Evolutionary conservation across 1,140 invertebrate species (phyloP).

Genomic region (Cataglyphis hispanica): DNA sequence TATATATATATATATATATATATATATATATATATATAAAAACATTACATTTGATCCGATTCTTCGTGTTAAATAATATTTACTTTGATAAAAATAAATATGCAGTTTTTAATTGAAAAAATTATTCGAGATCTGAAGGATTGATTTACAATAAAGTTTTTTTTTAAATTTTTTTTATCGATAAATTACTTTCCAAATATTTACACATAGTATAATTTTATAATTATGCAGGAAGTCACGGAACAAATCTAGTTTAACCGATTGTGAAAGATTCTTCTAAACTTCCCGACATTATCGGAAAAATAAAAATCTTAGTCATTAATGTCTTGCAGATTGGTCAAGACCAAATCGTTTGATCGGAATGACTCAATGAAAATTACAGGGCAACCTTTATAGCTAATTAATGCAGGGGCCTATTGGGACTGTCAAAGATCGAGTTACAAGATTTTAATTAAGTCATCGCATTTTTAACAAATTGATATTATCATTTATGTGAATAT

Average conservation of each 20-base stretch:
- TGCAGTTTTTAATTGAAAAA: background rate
- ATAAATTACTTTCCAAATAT: background rate
- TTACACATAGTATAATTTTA: background rate
- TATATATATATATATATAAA: no score
- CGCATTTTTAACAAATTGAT: no score
- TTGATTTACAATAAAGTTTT: background rate
- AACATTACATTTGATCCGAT: background rate
- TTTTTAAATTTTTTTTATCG: background rate
- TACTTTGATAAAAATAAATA: no score
- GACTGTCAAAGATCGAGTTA: background rate
- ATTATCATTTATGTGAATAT: no score
- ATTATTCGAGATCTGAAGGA: background rate
- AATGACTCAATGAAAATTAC: slow-evolving; percentile 4
- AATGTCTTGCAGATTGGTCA: background rate
- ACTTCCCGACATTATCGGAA: background rate
- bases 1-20: no score
- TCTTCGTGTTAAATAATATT: background rate
- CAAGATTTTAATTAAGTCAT: no score
- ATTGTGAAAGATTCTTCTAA: background rate
- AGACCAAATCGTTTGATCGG: background rate
- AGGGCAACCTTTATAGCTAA: background rate
- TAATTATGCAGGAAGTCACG: background rate
- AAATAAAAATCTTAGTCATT: background rate
- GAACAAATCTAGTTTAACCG: slow-evolving; percentile 1
- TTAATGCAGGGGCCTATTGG: background rate